Percentiles rank a stretch among this genome's conserved stretches.
These are phyloP conservation scores for Megalonaias nervosa DNA, from an alignment of 1,140 invertebrate species.

Conservation along the genomic window DNA sequence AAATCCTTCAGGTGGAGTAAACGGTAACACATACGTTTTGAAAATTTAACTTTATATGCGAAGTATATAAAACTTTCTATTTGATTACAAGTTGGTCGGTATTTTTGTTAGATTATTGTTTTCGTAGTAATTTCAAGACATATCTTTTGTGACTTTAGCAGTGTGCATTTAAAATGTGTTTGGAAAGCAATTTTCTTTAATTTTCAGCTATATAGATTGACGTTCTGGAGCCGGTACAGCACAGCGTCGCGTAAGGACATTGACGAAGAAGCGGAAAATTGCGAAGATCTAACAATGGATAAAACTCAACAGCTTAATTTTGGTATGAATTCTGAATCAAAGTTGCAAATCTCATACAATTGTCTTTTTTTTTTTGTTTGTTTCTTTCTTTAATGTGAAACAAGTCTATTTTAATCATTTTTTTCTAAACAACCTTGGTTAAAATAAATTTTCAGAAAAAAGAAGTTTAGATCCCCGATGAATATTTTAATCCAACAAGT, in stretches of 20 bases:
- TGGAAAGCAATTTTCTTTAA: constrained; percentile 1
- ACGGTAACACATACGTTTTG: no score
- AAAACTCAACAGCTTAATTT: background rate
- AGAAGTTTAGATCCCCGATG: no score
- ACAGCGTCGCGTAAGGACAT: constrained; percentile 56
- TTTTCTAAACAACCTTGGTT: background rate
- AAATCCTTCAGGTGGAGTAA: background rate
- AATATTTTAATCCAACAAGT: no score
- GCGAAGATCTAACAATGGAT: background rate
- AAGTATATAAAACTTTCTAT: no score
- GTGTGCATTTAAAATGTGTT: no score
- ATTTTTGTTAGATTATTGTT: no score
- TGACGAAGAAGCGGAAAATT: constrained; percentile 24
- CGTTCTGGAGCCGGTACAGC: constrained; percentile 63
- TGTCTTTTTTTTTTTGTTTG: background rate
- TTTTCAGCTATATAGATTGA: constrained; percentile 62
- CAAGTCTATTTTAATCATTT: background rate
- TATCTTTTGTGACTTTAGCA: no score
- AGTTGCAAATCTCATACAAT: background rate
- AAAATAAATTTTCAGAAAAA: no score
- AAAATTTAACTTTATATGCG: no score
- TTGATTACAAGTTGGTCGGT: no score
- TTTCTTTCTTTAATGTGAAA: background rate
- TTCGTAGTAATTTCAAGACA: no score
- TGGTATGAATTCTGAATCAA: background rate